Base-by-base conservation (phyloP, 2,797 vertebrate species). In the Phrynocephalus forsythii region DNA sequence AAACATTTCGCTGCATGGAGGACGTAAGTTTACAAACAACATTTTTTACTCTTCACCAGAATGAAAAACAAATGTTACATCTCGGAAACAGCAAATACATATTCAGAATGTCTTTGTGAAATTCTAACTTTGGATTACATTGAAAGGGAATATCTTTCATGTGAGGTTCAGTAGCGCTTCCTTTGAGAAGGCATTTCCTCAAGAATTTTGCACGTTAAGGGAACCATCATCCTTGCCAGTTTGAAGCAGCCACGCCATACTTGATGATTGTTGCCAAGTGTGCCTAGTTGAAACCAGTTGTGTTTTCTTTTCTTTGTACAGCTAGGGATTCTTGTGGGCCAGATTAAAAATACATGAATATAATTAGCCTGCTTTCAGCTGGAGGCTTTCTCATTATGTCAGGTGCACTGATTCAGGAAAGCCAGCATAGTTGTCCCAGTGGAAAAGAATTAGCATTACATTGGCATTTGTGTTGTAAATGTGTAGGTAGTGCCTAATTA, bases 21-120 rank as follows among this genome's bases (percentile, higher is more conserved):
- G 97, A 84, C 96, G 99, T 99, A 97, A 98, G 97, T 95, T 92
- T 79, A 92, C 88, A 92, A 91, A 24, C 0, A 0, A 52, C 4
- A 3, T 75, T 88, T 88, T 66, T 90, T 90, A 30, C 0, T 90
- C 88, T 76, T 30, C 28, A 72, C 66, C 68, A 72, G 72, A 63
- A 72, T 38, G 13, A 38, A 71, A 38, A 71, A 38, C 3, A 28
- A 33, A 72, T 22, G 20, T 30, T 73, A 52, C 50, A 30, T 5
- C 24, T 38, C 18, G 68, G 56, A 44, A 75, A 82, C 63, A 90
- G 68, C 8, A 79, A 22, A 44, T 30, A 2, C n/a, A 48, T 30
- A n/a, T 48, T 16, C 26, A 63, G 28, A 66, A 50, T 26, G 66
- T 16, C 15, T 22, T 76, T 77, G 11, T 44, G 30, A 68, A 66